Conservation (phyloP, 1,140 invertebrate genomes). For the Maconellicoccus hirsutus region DNA sequence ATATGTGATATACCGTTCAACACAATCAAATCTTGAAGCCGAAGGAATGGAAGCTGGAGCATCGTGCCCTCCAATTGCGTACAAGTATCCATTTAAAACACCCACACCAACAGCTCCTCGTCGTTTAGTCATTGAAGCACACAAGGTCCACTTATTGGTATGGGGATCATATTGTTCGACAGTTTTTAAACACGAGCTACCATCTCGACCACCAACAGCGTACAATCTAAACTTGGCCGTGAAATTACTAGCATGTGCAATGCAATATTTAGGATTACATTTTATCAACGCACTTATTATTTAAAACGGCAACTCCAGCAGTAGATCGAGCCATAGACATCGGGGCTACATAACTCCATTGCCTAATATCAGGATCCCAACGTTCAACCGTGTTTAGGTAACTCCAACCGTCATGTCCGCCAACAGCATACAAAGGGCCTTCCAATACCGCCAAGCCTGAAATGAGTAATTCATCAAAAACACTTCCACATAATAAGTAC, state of each 20-base stretch:
- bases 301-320: conserved; percentile 77
- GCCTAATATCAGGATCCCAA: conserved; percentile 73
- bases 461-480: background rate
- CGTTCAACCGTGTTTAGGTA: conserved; percentile 85
- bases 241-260: too few species aligned
- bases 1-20: conserved; percentile 91
- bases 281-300: conserved; percentile 43
- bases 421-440: conserved; percentile 84
- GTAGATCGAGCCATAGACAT: conserved; percentile 79
- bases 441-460: conserved; percentile 71
- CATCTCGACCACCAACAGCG: conserved; percentile 85
- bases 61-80: conserved; percentile 81
- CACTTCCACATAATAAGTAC: background rate
- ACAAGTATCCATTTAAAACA: conserved; percentile 68
- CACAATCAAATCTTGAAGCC: conserved; percentile 67
- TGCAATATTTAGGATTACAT: too few species aligned
- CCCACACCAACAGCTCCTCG: conserved; percentile 81
- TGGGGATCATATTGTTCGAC: conserved; percentile 78
- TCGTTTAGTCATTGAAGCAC: conserved; percentile 77
- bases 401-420: conserved; percentile 89
- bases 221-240: conserved; percentile 51
- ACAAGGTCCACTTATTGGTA: conserved; percentile 49
- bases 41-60: conserved; percentile 70
- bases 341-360: conserved; percentile 77
- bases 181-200: conserved; percentile 75